Base-by-base conservation (phyloP, 1,140 invertebrate genomes). In the Ctenoplectra terminalis region DNA sequence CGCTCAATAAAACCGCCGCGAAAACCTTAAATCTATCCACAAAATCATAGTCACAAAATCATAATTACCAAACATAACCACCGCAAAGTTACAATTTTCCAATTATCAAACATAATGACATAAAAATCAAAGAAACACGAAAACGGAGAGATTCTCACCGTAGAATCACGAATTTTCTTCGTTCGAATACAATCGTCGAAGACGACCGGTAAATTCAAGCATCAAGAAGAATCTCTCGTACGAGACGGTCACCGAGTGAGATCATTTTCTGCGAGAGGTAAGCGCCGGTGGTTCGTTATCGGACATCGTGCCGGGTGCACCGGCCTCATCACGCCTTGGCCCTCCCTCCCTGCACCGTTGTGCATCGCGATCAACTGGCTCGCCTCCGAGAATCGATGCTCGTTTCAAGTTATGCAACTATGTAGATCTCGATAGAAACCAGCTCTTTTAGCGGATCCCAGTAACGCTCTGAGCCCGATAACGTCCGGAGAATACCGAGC, bases 391-490 rank as follows among this genome's bases (percentile, higher is more conserved):
- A 80, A 88, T 85, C 77, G 87, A 86, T 88, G 63, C 81, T 34
- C 77, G 79, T 84, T 81, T 86, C 87, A 86, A 88, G 86, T 88
- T 88, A 88, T 88, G 87, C 83, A 88, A 88, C 87, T 88, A 88
- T 88, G 87, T 88, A 86, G 83, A 88, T 88, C 87, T 71, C 87
- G 87, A 88, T 88, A 88, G 84, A 82, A 67, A 77, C 73, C 56
- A 78, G 73, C 77, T 86, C 80, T 70, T 82, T 82, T 71, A 76
- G 60, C 64, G 74, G 81, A 85, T 79, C 69, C 60, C 63, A 84
- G 63, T 40, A 50, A 37, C 63, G 82, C 70, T 48, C 1, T 23
- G 9, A 29, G 29, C 34, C n/a, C 37, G 37, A 66, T 26, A 37
- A 60, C 81, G 50, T 37, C 34, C 17, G n/a, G 26, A 56, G 81